Base-by-base conservation (phyloP, 2,888 invertebrate genomes). In the Syrphus vitripennis region DNA sequence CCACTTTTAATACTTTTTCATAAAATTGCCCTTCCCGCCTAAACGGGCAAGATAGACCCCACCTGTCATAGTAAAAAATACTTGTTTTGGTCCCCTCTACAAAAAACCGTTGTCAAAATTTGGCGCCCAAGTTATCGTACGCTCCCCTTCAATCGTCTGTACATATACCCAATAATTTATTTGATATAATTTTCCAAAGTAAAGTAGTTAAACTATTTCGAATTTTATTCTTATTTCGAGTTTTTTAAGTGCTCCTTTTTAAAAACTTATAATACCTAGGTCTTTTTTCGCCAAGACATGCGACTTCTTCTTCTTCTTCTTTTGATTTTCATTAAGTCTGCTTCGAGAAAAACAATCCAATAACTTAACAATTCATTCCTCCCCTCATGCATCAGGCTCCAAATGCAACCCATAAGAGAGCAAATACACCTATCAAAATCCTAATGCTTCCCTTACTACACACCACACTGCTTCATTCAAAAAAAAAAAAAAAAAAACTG, bases 381-480 rank as follows among this genome's bases (percentile, higher is more conserved):
- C 3, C 24, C 16, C 1, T 31, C 40, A 24, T 55, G 37, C 74
- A 50, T 69, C n/a, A n/a, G n/a, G 31, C 37, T 10, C 10, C 10
- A 29, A 69, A 61, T 80, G 75, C 74, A 70, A 21, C 63, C 34
- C n/a, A 69, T 21, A 37, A 16, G 45, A 31, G 53, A 53, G 55
- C 67, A 67, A 74, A 74, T 50, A 75, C 75, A 83, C 70, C 67
- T 55, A 65, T 70, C 69, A 72, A 74, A 79, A 63, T 61, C 24
- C 61, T 61, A 57, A 71, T 71, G 50, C 65, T 29, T 61, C 37
- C 21, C 14, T 6, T 31, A 9, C 19, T 10, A 16, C 59, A 14
- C 14, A n/a, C 24, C 50, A 24, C 24, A 26, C 14, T 19, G 19
- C 29, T 14, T 34, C 48, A 26, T 14, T 48, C 19, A 57, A 67